Conservation (phyloP, 2,888 invertebrate species). For the Chironomus riparius region DNA sequence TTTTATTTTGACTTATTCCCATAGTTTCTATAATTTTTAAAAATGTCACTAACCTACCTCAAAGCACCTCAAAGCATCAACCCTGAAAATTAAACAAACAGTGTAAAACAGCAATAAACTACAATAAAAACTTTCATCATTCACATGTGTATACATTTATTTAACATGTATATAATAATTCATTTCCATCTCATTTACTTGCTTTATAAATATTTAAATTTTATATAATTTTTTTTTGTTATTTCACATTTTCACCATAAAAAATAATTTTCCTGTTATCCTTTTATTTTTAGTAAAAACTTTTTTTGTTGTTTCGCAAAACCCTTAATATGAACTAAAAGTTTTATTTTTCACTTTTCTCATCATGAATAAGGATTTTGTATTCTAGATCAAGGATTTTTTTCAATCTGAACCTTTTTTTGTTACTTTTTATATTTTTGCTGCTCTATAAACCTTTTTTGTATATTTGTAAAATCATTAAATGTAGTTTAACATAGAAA, state of each 20-base stretch:
- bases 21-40: too few species aligned
- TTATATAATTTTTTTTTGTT: background rate
- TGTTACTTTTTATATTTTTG: background rate
- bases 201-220: background rate
- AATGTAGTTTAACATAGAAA: background rate
- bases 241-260: background rate
- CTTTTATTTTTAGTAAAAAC: background rate
- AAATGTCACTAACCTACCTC: too few species aligned
- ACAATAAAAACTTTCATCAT: background rate
- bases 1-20: too few species aligned
- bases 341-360: too few species aligned
- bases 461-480: background rate
- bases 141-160: conserved; percentile 5
- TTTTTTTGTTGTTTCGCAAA: background rate
- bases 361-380: background rate
- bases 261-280: background rate
- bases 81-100: too few species aligned
- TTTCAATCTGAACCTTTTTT: background rate
- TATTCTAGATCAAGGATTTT: background rate
- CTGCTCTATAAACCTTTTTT: background rate
- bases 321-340: background rate
- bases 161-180: background rate
- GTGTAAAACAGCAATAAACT: background rate
- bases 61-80: too few species aligned
- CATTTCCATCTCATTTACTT: background rate